Evolutionary conservation across 2,797 vertebrate species (phyloP), one percentile per base, ranked within the genome.

Genomic region (Sorex maritimensis): DNA sequence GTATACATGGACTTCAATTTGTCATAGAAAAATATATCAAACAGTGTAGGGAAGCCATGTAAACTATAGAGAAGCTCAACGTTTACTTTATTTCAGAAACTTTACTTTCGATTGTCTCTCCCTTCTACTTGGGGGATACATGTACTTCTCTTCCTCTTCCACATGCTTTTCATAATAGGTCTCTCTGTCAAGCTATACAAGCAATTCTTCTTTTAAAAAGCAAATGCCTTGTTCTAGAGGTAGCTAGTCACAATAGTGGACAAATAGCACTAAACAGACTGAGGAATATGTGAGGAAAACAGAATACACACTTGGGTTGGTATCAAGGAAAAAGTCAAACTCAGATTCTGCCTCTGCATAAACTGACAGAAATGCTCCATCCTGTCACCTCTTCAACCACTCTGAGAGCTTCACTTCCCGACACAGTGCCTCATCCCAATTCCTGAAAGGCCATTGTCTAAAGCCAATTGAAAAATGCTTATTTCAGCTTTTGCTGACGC

Each of bases 181-280:
- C 15, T 52, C 34, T 44, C 28, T 58, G n/a, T 30, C 83, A 90
- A 90, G n/a, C 34, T 44, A 58, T 6, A 71, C 14, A 90, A 69
- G 71, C 44, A 46, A 44, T 69, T 92, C n/a, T 83, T 90, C 80
- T 68, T 63, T 61, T 78, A 84, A 81, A 68, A 49, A 69, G 28
- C 4, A 75, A 83, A 74, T 30, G 8, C n/a, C 75, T 49, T 52
- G 30, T 1, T 72, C n/a, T 69, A 74, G 2, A 28, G 3, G 12
- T 58, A 23, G 3, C 3, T 44, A n/a, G 12, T 74, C 74, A 65
- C 11, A 80, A 63, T 58, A 90, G 4, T 85, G 55, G 87, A 49
- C 63, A 80, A 83, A 79, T 30, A 65, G 38, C 14, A 68, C n/a
- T 26, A 6, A 81, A 30, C 3, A n/a, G 67, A 6, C 30, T 28